A percentile compares a stretch with the other conserved stretches of the same genome.
Evolutionary conservation across 2,797 vertebrate genomes (phyloP).

Genomic region (Glyptemys insculpta): DNA sequence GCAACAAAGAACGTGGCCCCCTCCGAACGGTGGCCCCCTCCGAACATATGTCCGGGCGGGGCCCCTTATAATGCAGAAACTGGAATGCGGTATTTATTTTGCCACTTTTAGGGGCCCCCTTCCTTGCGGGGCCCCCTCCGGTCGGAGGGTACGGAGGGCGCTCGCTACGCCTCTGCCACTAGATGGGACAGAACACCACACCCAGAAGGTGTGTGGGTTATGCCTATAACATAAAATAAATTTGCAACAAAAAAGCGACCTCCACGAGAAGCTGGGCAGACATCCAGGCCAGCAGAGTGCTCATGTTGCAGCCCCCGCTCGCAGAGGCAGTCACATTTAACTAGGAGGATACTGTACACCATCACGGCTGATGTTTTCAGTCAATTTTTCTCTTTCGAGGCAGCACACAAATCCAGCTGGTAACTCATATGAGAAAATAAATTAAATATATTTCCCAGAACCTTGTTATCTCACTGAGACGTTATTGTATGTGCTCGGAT

Average conservation of each 20-base stretch:
- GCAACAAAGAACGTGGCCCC: too few relatives aligned
- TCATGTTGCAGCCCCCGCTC: slow-evolving; percentile 12
- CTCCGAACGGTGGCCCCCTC: too few relatives aligned
- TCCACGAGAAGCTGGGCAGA: background rate
- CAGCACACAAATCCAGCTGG: slow-evolving; percentile 64
- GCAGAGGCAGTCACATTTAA: slow-evolving; percentile 41
- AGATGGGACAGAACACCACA: too few relatives aligned
- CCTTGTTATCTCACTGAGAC: slow-evolving; percentile 65
- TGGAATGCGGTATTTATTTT: too few relatives aligned
- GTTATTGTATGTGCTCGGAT: slow-evolving; percentile 3
- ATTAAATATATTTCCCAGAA: slow-evolving; percentile 60
- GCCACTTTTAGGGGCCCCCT: too few relatives aligned
- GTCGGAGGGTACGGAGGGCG: too few relatives aligned
- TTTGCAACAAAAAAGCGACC: background rate
- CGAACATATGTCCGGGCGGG: too few relatives aligned
- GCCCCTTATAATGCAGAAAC: too few relatives aligned
- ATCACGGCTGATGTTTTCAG: slow-evolving; percentile 53
- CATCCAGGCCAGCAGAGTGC: background rate
- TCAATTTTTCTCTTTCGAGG: slow-evolving; percentile 60
- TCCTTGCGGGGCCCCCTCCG: too few relatives aligned
- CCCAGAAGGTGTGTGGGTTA: too few relatives aligned
- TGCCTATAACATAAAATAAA: background rate
- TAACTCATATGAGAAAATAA: slow-evolving; percentile 63
- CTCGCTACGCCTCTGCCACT: too few relatives aligned
- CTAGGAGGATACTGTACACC: slow-evolving; percentile 28